Conservation (phyloP, 2,888 invertebrate genomes). For the Chrysotoxum bicinctum region DNA sequence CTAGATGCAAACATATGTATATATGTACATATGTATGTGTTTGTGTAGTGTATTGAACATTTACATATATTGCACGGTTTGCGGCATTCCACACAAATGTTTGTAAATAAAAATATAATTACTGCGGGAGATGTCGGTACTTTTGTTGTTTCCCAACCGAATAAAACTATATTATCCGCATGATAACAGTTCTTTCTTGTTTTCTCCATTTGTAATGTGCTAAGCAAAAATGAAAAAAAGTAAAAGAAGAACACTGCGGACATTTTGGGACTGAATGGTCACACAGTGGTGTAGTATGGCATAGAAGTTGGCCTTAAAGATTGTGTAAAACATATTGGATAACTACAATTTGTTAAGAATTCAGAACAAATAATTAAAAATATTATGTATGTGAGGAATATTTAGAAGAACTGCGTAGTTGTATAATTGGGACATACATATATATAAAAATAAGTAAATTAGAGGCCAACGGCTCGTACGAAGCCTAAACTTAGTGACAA, state of each 20-base stretch:
- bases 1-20: not conserved
- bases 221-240: not conserved
- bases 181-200: slow-evolving; percentile 15
- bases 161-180: slow-evolving; percentile 7
- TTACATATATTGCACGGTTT: slow-evolving; percentile 30
- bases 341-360: no score
- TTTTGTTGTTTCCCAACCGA: not conserved
- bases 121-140: slow-evolving; percentile 48
- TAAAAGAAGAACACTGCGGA: not conserved
- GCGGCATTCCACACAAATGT: slow-evolving; percentile 41
- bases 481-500: no score
- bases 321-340: no score
- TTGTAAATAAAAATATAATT: slow-evolving; percentile 56
- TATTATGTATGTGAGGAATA: no score
- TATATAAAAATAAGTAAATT: no score
- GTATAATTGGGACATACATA: no score
- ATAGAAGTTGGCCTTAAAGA: no score
- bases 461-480: no score
- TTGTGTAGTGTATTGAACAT: not conserved
- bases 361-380: no score
- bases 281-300: not conserved
- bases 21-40: not conserved
- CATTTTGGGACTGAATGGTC: slow-evolving; percentile 1
- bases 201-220: not conserved
- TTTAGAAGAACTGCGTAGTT: no score